Evolutionary conservation across 2,113 vertebrate genomes (phyloP).

Genomic region (Halcyon malimbica): DNA sequence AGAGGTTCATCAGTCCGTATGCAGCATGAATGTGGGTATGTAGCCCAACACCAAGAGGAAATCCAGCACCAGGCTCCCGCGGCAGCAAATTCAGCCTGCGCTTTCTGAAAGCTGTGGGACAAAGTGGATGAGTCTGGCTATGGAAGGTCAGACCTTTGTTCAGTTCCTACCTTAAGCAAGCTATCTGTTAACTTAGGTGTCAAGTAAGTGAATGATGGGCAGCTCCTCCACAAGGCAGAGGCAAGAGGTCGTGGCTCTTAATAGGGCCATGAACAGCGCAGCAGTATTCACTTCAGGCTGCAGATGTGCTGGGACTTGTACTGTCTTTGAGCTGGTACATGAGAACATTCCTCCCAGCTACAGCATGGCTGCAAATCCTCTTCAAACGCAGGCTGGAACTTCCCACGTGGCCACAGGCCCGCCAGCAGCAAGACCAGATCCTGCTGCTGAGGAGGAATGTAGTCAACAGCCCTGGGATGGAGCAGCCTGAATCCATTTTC

Average conservation of each 20-base stretch:
- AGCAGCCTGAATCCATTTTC: background rate
- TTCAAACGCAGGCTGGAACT: background rate
- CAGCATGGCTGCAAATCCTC: background rate
- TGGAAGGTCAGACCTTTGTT: background rate
- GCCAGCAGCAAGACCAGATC: background rate
- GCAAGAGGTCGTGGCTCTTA: background rate
- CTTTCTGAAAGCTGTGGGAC: background rate
- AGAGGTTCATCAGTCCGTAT: background rate
- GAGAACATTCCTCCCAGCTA: background rate
- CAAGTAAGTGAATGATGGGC: background rate
- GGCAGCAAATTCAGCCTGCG: background rate
- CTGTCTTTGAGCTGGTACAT: background rate
- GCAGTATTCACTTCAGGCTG: background rate
- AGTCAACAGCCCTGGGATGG: background rate
- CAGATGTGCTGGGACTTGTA: background rate
- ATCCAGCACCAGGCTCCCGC: background rate
- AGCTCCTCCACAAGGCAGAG: background rate
- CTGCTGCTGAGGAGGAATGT: background rate
- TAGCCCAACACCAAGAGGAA: background rate
- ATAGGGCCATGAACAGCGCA: background rate
- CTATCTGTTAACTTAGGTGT: background rate
- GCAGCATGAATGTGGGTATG: background rate
- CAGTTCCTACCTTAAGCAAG: background rate
- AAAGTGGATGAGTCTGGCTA: background rate
- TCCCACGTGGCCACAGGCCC: accelerated